Conservation (phyloP, 2,888 invertebrate species). For the Melipona beecheii region DNA sequence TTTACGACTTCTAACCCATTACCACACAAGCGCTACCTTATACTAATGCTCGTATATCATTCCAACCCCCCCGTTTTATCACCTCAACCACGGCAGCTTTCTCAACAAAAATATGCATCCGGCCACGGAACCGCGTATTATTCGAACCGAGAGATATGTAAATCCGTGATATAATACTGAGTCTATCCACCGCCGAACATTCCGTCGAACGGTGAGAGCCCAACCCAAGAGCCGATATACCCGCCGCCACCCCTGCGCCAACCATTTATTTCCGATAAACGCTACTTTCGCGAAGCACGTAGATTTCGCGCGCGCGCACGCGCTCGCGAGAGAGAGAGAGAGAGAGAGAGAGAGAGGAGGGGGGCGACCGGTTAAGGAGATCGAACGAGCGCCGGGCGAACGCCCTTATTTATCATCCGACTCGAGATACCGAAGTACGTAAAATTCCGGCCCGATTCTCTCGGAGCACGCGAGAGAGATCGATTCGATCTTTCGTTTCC, state of each 20-base stretch:
- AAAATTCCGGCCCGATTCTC: constrained; percentile 2
- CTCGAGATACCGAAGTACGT: not conserved
- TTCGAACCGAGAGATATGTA: constrained; percentile 51
- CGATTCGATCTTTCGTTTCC: not conserved
- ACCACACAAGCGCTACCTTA: constrained; percentile 40
- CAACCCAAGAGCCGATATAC: constrained; percentile 41
- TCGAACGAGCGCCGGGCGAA: not conserved
- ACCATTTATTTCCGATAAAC: constrained; percentile 59
- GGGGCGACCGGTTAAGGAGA: constrained; percentile 27
- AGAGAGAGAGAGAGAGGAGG: too few species aligned
- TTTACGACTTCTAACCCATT: constrained; percentile 57
- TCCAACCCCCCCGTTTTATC: constrained; percentile 43
- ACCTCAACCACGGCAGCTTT: constrained; percentile 47
- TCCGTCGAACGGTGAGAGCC: constrained; percentile 41
- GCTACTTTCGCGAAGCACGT: constrained; percentile 38
- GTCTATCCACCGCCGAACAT: constrained; percentile 43
- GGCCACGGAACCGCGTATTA: constrained; percentile 52
- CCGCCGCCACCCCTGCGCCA: constrained; percentile 14
- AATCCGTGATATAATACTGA: constrained; percentile 58
- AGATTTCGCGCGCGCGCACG: constrained; percentile 18
- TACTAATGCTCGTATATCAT: constrained; percentile 47
- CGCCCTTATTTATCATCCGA: constrained; percentile 50
- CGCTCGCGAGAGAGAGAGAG: too few species aligned
- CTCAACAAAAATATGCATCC: constrained; percentile 54
- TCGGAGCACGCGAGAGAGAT: not conserved